Base-by-base conservation (phyloP, 2,113 vertebrate species). In the Engystomops pustulosus region DNA sequence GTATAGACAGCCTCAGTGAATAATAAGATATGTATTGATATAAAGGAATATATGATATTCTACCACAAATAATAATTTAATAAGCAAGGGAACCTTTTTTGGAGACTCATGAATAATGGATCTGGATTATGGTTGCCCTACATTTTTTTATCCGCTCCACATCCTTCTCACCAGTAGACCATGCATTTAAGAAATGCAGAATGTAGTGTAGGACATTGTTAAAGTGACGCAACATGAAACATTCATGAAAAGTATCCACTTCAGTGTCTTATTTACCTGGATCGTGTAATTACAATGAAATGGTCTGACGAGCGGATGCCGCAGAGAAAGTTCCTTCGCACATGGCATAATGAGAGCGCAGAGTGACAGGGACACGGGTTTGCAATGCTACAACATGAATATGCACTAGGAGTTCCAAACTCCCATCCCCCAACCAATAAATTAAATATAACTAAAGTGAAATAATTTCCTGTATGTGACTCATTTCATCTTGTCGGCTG, bases 181-280 rank as follows among this genome's bases (percentile, higher is more conserved):
- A 25, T 45, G 41, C n/a, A 25, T 47, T 18, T 41, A 44, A 11
- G 36, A 10, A 68, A 9, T 0, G 11, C 11, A 15, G 5, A 18
- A 70, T 17, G 70, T 23, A 49, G 47, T 74, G 14, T 27, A 9
- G 25, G 23, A 49, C 23, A 32, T 3, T 6, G 7, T 49, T 74
- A 49, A 49, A 45, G 41, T 30, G 23, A 25, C 25, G 49, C 70
- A 49, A 49, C 23, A 72, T 72, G 68, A 70, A 70, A 70, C 68
- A 71, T 71, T 71, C 10, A 44, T 71, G 23, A 47, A 74, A 45
- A 49, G 15, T 36, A 44, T 38, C 15, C 25, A 74, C 14, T 74
- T 30, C 32, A 6, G 32, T 2, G 1, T 67, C 70, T 18, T 18
- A 15, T 49, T 17, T 74, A 47, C 12, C 41, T 47, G 70, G 27